phyloP scores from a whole-genome alignment of 2,888 invertebrate species.

The Drosophila anomelani region DNA sequence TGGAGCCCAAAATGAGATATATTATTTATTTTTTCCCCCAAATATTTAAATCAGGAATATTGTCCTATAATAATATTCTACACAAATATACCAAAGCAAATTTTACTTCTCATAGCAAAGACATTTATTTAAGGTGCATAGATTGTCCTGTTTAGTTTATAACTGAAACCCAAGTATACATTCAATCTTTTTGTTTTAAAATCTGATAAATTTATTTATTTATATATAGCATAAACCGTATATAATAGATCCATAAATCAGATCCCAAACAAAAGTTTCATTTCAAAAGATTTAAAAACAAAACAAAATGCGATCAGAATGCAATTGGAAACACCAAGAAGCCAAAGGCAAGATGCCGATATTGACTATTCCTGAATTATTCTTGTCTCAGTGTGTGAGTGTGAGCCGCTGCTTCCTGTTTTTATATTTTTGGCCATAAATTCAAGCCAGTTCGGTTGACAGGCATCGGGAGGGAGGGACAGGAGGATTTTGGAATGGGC shows the following conservation, averaged over 20 bases:
- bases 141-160: not conserved
- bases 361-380: not conserved
- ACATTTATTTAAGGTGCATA: not conserved
- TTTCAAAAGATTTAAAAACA: not conserved
- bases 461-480: slow-evolving; percentile 33
- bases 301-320: not conserved
- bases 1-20: too few relatives aligned
- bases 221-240: too few relatives aligned
- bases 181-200: not conserved
- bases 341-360: not conserved
- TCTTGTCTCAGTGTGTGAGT: slow-evolving; percentile 16
- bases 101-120: not conserved
- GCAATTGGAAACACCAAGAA: not conserved
- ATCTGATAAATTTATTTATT: not conserved
- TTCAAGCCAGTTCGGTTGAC: slow-evolving; percentile 69
- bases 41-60: not conserved
- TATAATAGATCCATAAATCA: not conserved
- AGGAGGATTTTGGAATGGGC: slow-evolving; percentile 1
- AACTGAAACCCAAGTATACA: not conserved
- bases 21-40: too few relatives aligned
- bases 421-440: slow-evolving; percentile 77
- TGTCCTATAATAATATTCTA: not conserved
- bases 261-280: not conserved
- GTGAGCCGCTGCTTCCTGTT: slow-evolving; percentile 65
- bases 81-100: not conserved